Evolutionary conservation across 1,140 invertebrate species (phyloP), one percentile per base, ranked within the genome.

Genomic region (Dreissena polymorpha): DNA sequence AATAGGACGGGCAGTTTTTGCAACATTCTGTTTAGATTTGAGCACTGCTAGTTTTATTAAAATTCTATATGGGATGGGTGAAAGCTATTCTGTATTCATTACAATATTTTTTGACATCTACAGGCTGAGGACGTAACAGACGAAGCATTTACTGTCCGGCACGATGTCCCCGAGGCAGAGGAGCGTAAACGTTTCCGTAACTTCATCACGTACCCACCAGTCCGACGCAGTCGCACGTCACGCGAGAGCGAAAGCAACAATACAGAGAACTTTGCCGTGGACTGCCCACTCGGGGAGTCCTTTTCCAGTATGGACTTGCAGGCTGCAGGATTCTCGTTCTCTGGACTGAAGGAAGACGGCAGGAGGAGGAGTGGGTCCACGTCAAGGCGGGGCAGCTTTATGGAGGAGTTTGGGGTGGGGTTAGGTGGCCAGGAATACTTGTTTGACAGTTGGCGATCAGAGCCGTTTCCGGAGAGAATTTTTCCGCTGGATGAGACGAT

Each of bases 61-160:
- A 39, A 39, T 39, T 39, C 3, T 39, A 39, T 5, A 39, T 39
- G 39, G 2, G 2, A 39, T 39, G 39, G 2, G 39, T 39, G 39
- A 39, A 39, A 39, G 39, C 39, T 39, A 2, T 39, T 39, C 39
- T 8, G 3, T 39, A 39, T 39, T 39, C 39, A 2, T 39, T 5
- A 39, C 8, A 8, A 39, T 5, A 5, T 5, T 39, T 39, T 2
- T 39, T 39, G 8, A 39, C 39, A 39, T 64, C 79, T 88, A 27
- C 74, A 96, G 95, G 93, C 94, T 53, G 97, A 97, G 93, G 96
- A 97, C 92, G 91, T 97, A 80, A 95, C 95, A 18, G 96, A 97
- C 80, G 95, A 95, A 80, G 94, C 95, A 0, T 95, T 95, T 87
- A 88, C 93, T 7, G 90, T 93, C 39, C 94, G 97, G 23, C 97